Percentiles rank a stretch among this genome's conserved stretches.
Evolutionary conservation across 2,113 vertebrate genomes (phyloP).

Genomic region (Micromys minutus): DNA sequence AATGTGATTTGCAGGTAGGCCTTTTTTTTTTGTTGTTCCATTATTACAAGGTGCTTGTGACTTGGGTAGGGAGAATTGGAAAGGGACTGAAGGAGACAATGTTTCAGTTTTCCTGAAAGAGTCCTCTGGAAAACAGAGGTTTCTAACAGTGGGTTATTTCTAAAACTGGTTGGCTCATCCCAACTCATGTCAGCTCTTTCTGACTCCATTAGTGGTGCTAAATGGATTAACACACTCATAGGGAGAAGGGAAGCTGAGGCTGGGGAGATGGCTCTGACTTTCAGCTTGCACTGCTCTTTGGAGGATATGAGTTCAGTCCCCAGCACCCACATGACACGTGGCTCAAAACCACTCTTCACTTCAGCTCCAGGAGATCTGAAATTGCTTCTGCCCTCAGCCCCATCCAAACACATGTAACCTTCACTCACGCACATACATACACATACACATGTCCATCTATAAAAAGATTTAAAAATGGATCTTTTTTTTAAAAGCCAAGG

Average conservation of each 20-base stretch:
- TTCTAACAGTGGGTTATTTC: neutral
- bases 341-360: neutral
- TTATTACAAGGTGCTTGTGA: neutral
- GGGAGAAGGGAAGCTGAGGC: neutral
- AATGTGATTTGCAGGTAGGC: neutral
- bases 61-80: neutral
- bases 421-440: neutral
- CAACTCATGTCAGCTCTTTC: neutral
- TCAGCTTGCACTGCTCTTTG: neutral
- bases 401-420: neutral
- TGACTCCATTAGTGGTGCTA: neutral
- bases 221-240: neutral
- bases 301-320: neutral
- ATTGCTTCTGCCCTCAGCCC: neutral
- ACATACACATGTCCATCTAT: too few relatives aligned
- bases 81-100: neutral
- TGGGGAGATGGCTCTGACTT: neutral
- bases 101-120: conserved; percentile 47
- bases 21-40: neutral
- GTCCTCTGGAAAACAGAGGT: neutral
- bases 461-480: neutral
- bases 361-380: too few relatives aligned
- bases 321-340: neutral
- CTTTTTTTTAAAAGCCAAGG: neutral
- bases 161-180: neutral